Conservation (phyloP, 2,113 vertebrate species). For the Melozone crissalis region DNA sequence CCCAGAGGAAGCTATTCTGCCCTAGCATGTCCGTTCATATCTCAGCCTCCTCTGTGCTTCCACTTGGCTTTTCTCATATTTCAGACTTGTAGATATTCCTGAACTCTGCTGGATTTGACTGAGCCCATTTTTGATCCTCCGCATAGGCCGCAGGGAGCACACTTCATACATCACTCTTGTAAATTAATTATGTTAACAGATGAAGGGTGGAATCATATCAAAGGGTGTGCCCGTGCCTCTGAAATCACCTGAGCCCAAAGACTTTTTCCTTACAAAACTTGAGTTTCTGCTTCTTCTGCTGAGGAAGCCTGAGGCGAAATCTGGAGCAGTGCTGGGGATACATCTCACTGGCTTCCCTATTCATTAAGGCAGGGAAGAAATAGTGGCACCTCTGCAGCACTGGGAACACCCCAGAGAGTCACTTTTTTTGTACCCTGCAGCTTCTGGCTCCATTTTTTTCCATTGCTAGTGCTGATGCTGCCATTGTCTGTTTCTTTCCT, state of each 20-base stretch:
- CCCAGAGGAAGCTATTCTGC: neutral
- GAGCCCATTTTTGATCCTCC: neutral
- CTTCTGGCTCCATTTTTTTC: neutral
- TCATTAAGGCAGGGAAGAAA: neutral
- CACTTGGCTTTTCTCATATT: neutral
- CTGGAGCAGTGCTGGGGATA: neutral
- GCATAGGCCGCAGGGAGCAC: neutral
- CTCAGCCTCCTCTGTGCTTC: neutral
- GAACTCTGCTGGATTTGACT: neutral
- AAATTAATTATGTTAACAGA: slow-evolving; percentile 18
- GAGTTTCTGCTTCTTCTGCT: neutral
- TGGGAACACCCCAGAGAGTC: neutral
- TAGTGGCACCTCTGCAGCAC: neutral
- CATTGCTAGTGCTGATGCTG: neutral
- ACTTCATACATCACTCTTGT: neutral
- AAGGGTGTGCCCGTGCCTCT: neutral
- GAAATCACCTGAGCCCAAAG: neutral
- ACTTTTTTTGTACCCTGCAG: neutral
- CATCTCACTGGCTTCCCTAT: neutral
- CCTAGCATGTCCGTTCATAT: neutral
- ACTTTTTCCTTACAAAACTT: neutral
- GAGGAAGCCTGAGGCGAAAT: slow-evolving; percentile 1
- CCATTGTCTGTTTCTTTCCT: neutral
- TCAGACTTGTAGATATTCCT: neutral
- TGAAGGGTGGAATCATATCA: neutral